Base-by-base conservation (phyloP, 2,113 vertebrate species). In the Paradisaea rubra region DNA sequence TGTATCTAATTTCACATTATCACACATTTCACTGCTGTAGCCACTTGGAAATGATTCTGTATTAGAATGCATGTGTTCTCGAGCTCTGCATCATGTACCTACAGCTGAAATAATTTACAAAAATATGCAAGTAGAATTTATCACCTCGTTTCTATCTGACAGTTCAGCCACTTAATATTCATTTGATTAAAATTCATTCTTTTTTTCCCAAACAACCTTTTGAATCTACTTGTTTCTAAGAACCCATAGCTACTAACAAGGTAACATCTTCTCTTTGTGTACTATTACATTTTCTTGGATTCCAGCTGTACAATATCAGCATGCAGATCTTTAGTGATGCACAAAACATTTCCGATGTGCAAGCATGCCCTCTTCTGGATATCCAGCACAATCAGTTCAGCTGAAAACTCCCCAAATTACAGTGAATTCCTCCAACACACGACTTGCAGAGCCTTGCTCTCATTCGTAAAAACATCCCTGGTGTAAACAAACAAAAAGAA, bases 311-410 rank as follows among this genome's bases (percentile, higher is more conserved):
- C n/a, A 24, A 50, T 33, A 66, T 17, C 41, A 3, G 85, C 76
- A 81, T 52, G 64, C 84, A 85, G 80, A 83, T 66, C 21, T 21
- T 77, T 6, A 86, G 54, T 15, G 24, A 89, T 3, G 7, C 21
- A 65, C 28, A 45, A 14, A 66, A 59, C 23, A 10, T 15, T 96
- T 98, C 21, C 41, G 35, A 91, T 37, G 35, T 94, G 68, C 97
- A 97, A 98, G 96, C 13, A 30, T 94, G 97, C 98, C 98, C 98
- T 98, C 98, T 98, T 66, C 97, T 98, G 98, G 97, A 8, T 49
- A 79, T 27, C 41, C 11, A 35, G 72, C 30, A 13, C 19, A 56
- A 44, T 27, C 17, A 81, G 14, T 89, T 49, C 33, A 41, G 45
- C 19, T 14, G 25, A 42, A 3, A 42, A 8, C 9, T n/a, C 42